These are phyloP conservation scores for Micrasema longulum DNA, from an alignment of 1,140 invertebrate genomes.

Conservation along the genomic window DNA sequence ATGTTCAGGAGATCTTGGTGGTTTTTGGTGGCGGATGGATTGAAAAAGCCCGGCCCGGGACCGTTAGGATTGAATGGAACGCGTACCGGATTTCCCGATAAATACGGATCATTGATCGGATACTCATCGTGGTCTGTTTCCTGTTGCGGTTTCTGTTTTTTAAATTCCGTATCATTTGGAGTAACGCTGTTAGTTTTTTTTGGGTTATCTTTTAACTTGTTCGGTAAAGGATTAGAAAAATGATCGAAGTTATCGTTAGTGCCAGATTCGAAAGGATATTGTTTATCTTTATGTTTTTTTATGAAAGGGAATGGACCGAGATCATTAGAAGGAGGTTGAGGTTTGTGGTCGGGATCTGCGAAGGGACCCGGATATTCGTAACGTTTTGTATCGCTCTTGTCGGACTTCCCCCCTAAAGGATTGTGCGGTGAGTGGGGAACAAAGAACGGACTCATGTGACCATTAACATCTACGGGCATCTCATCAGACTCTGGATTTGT, in stretches of 20 bases:
- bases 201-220: conserved; percentile 44
- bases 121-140: conserved; percentile 43
- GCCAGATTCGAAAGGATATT: conserved; percentile 42
- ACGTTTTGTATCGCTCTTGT: conserved; percentile 45
- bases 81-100: conserved; percentile 49
- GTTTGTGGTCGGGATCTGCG: conserved; percentile 51
- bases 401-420: conserved; percentile 31
- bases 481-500: conserved; percentile 37
- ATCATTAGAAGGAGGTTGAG: conserved; percentile 45
- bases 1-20: conserved; percentile 48
- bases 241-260: conserved; percentile 35
- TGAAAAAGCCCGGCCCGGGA: conserved; percentile 61
- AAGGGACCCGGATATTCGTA: conserved; percentile 54
- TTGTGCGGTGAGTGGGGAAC: conserved; percentile 30
- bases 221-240: conserved; percentile 14
- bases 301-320: conserved; percentile 52
- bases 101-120: conserved; percentile 51
- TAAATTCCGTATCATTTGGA: conserved; percentile 33
- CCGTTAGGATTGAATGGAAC: conserved; percentile 50
- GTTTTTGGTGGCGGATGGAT: conserved; percentile 57
- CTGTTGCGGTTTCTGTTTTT: conserved; percentile 37
- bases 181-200: conserved; percentile 34
- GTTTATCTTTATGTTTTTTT: conserved; percentile 54
- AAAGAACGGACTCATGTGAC: conserved; percentile 40
- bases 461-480: conserved; percentile 21